phyloP scores from a whole-genome alignment of 2,113 vertebrate species.

The Polyodon spathula region DNA sequence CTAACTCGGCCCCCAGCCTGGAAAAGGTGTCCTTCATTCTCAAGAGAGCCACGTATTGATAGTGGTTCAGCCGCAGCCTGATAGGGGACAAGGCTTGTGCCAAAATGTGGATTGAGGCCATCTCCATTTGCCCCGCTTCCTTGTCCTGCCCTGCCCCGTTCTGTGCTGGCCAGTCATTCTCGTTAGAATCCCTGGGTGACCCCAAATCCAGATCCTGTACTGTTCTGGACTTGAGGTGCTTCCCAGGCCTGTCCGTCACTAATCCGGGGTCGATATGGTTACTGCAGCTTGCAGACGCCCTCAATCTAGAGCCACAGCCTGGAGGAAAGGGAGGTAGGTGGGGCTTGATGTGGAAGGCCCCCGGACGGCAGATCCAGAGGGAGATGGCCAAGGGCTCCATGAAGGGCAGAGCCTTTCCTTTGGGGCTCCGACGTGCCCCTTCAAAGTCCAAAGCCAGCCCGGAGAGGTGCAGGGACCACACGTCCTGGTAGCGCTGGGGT shows the following conservation, averaged over 20 bases:
- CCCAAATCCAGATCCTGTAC: constrained; percentile 39
- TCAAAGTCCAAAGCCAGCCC: constrained; percentile 73
- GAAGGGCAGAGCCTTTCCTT: constrained; percentile 68
- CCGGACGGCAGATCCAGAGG: constrained; percentile 77
- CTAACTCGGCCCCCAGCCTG: constrained; percentile 65
- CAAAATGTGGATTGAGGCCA: constrained; percentile 70
- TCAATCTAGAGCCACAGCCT: constrained; percentile 37
- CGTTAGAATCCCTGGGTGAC: constrained; percentile 1
- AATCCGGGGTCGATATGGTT: constrained; percentile 33
- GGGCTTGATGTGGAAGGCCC: constrained; percentile 23
- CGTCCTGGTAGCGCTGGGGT: constrained; percentile 61
- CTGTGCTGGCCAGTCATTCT: background rate
- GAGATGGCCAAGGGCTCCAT: constrained; percentile 78
- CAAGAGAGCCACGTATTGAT: constrained; percentile 86
- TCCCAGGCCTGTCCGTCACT: constrained; percentile 22
- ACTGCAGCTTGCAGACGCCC: constrained; percentile 53
- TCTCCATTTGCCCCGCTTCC: constrained; percentile 18
- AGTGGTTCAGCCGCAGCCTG: constrained; percentile 82
- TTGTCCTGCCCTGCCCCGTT: constrained; percentile 9
- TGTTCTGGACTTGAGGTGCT: constrained; percentile 54
- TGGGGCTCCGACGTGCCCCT: constrained; percentile 72
- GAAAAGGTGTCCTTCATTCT: constrained; percentile 79
- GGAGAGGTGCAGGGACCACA: constrained; percentile 78
- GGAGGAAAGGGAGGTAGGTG: background rate
- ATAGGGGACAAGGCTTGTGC: constrained; percentile 63